phyloP scores from a whole-genome alignment of 2,888 invertebrate species.

The Epistrophe grossulariae region DNA sequence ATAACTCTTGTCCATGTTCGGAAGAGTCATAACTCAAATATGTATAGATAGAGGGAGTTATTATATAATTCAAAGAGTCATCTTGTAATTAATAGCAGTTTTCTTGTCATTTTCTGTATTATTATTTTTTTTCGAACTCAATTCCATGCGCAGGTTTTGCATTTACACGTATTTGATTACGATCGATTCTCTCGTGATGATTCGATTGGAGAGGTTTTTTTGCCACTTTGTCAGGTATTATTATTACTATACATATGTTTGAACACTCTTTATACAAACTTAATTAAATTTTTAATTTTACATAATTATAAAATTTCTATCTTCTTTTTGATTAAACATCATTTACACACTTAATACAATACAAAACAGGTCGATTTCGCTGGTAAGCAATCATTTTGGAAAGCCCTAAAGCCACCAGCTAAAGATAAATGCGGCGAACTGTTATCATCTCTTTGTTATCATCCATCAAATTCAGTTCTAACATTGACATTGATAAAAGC shows the following conservation, averaged over 20 bases:
- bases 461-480: slow-evolving; percentile 96
- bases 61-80: background rate
- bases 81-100: background rate
- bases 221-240: slow-evolving; percentile 94
- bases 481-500: slow-evolving; percentile 96
- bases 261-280: background rate
- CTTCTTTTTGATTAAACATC: slow-evolving; percentile 1
- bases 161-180: slow-evolving; percentile 97
- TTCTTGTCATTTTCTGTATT: background rate
- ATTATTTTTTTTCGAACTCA: slow-evolving; percentile 14
- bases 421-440: slow-evolving; percentile 97
- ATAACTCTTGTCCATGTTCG: too few relatives aligned
- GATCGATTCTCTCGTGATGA: slow-evolving; percentile 97
- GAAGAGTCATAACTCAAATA: background rate
- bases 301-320: background rate
- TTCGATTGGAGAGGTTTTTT: slow-evolving; percentile 96
- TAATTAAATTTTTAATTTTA: background rate
- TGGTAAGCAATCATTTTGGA: slow-evolving; percentile 97
- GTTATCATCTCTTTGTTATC: slow-evolving; percentile 96
- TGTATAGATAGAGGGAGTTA: too few relatives aligned
- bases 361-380: slow-evolving; percentile 91
- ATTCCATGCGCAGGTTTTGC: slow-evolving; percentile 86
- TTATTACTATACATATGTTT: slow-evolving; percentile 69
- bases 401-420: slow-evolving; percentile 94
- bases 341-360: slow-evolving; percentile 19